Base-by-base conservation (phyloP, 2,113 vertebrate species). In the Salvelinus fontinalis region DNA sequence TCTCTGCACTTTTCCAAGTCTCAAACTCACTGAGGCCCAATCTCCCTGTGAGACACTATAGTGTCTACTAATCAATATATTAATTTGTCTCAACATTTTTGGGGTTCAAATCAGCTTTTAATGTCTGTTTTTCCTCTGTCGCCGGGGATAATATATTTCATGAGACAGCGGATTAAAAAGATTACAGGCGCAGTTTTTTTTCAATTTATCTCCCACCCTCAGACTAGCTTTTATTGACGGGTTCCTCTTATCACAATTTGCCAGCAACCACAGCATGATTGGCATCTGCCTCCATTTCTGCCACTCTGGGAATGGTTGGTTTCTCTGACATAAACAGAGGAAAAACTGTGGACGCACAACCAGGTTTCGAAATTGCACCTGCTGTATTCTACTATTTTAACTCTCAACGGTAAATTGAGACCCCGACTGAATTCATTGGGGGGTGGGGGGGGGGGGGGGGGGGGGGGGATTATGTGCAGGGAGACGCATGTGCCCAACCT, bases 231-330 rank as follows among this genome's bases (percentile, higher is more conserved):
- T 88, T 87, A 88, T 89, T 87, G 85, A 92, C 92, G 86, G 85
- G 88, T 90, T 70, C 89, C 85, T 83, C 91, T 95, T 95, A 95
- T 95, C 94, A 76, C 84, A 88, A 84, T 88, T 87, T 92, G 75
- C 84, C 94, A 95, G 94, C 34, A 93, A 92, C 84, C 89, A 81
- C 68, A 82, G 49, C 76, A 24, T 83, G 84, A 89, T 85, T 92
- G 86, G 83, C 89, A 89, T 91, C 87, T 85, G 79, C 80, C 51
- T 86, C 49, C 31, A 71, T 70, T 89, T 87, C 80, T 90, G 79
- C 78, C 75, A 77, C 84, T 18, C 91, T 54, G 81, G 87, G 83
- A 85, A 9, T 1, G 39, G 39, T 44, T 75, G 67, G 29, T 81
- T 84, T 76, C 85, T 76, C n/a, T 12, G 77, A 76, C 82, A 66